Percentiles rank a stretch among this genome's conserved stretches.
These are phyloP conservation scores for Leptogaster cylindrica DNA, from an alignment of 2,888 invertebrate species.

Conservation along the genomic window DNA sequence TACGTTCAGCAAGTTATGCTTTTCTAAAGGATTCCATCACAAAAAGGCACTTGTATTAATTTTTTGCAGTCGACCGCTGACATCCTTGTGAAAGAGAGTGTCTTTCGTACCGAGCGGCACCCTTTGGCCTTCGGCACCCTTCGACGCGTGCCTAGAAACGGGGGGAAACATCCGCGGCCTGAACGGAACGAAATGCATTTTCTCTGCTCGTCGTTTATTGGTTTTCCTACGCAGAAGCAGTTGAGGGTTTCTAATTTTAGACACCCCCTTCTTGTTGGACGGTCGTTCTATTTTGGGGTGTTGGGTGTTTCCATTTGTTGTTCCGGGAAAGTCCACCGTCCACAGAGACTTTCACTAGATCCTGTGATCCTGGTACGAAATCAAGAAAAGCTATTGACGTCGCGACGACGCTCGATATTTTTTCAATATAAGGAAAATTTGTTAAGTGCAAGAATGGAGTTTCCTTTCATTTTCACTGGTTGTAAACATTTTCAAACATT, in stretches of 20 bases:
- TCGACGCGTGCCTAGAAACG: slow-evolving; percentile 10
- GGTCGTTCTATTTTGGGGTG: slow-evolving; percentile 40
- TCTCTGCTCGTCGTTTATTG: not conserved
- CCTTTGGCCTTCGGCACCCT: not conserved
- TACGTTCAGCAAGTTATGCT: too few relatives aligned
- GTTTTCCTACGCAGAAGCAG: slow-evolving; percentile 29
- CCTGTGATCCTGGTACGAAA: slow-evolving; percentile 59
- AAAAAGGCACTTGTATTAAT: too few relatives aligned
- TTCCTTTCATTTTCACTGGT: not conserved
- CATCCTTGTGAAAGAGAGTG: too few relatives aligned
- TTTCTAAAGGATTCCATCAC: too few relatives aligned
- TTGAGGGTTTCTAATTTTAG: slow-evolving; percentile 36
- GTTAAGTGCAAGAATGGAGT: not conserved
- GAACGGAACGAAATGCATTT: not conserved
- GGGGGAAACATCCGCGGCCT: not conserved
- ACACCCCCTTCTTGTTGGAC: slow-evolving; percentile 25
- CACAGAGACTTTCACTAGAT: slow-evolving; percentile 43
- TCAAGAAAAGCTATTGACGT: slow-evolving; percentile 61
- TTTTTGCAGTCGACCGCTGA: too few relatives aligned
- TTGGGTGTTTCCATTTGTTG: not conserved
- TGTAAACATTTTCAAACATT: too few relatives aligned
- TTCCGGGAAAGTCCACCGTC: not conserved
- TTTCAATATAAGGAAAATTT: slow-evolving; percentile 31
- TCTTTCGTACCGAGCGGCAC: too few relatives aligned
- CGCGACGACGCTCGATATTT: slow-evolving; percentile 45